Evolutionary conservation across 2,888 invertebrate genomes (phyloP).

Genomic region (Diaprepes abbreviatus): DNA sequence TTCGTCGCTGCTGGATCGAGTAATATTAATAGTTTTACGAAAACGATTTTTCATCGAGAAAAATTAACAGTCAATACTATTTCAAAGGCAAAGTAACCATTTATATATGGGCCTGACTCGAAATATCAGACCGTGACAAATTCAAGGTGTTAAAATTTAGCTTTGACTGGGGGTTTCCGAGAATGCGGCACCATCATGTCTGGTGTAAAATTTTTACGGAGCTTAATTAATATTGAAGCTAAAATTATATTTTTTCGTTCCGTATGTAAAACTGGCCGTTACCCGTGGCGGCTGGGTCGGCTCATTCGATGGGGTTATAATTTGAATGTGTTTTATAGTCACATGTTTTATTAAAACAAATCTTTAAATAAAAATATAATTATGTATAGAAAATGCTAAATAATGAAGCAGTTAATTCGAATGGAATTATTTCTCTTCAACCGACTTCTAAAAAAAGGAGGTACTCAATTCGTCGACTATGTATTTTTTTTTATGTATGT

Average conservation of each 20-base stretch:
- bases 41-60: conserved; percentile 61
- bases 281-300: too few species aligned
- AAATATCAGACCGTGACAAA: conserved; percentile 53
- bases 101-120: conserved; percentile 46
- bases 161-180: conserved; percentile 44
- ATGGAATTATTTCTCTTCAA: too few species aligned
- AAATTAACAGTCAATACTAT: conserved; percentile 55
- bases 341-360: too few species aligned
- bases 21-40: conserved; percentile 55
- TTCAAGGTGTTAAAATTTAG: conserved; percentile 56
- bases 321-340: too few species aligned
- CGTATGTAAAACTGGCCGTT: too few species aligned
- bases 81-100: conserved; percentile 54
- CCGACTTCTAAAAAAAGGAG: too few species aligned
- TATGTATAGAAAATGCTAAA: too few species aligned
- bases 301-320: too few species aligned
- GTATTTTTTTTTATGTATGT: too few species aligned
- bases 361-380: too few species aligned
- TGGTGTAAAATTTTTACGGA: conserved; percentile 32
- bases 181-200: conserved; percentile 49
- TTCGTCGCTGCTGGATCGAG: conserved; percentile 46
- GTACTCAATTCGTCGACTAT: too few species aligned
- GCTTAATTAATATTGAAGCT: conserved; percentile 7
- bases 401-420: too few species aligned
- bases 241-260: not conserved